These are phyloP conservation scores for Halocynthia roretzi DNA, from an alignment of 23 tunicate species.

Conservation along the genomic window DNA sequence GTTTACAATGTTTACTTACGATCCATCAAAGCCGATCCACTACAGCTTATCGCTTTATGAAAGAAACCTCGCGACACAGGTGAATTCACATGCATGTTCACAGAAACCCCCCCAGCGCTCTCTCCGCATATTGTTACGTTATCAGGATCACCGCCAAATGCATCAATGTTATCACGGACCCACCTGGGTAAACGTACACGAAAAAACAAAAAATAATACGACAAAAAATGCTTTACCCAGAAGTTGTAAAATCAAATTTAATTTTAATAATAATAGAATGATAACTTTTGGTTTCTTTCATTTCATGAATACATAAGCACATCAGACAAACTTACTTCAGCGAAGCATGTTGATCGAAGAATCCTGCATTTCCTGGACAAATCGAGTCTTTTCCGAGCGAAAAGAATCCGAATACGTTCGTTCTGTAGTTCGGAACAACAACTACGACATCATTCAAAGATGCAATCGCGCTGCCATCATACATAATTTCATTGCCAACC, in stretches of 20 bases:
- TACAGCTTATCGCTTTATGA: conserved; percentile 46
- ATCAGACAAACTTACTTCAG: conserved; percentile 34
- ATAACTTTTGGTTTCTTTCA: no score
- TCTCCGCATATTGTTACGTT: conserved; percentile 49
- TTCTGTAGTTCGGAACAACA: conserved; percentile 19
- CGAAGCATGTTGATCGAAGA: conserved; percentile 36
- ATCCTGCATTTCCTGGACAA: conserved; percentile 20
- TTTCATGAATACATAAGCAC: no score
- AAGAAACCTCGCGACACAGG: conserved; percentile 34
- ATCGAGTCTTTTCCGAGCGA: conserved; percentile 12
- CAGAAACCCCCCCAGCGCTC: conserved; percentile 49
- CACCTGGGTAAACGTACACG: conserved; percentile 6
- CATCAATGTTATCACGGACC: conserved; percentile 33
- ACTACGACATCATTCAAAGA: conserved; percentile 26
- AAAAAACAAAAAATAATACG: no score
- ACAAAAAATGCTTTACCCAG: no score
- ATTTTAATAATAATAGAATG: no score
- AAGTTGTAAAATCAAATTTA: no score
- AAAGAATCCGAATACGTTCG: conserved; percentile 10
- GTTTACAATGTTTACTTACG: no score
- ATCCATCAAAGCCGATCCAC: conserved; percentile 23
- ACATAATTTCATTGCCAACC: neutral
- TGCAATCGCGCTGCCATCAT: conserved; percentile 13
- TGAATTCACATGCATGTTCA: conserved; percentile 32
- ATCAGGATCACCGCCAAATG: conserved; percentile 30